These are phyloP conservation scores for Schizopygopsis pylzovi DNA, from an alignment of 2,797 vertebrate species.

Conservation along the genomic window DNA sequence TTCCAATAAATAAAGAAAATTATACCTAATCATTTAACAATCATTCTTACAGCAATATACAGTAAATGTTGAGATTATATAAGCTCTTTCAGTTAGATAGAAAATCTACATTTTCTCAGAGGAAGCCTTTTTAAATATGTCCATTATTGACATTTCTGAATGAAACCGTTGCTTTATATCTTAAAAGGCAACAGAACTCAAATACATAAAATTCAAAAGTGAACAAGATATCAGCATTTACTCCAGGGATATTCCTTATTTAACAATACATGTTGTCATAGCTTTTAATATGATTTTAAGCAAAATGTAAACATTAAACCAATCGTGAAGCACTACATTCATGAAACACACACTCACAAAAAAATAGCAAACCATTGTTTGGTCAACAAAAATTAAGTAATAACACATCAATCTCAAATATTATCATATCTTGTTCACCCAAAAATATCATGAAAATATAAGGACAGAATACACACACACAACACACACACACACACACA, in stretches of 20 bases:
- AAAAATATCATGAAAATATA: background rate
- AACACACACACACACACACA: background rate
- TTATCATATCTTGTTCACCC: background rate
- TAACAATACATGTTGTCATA: background rate
- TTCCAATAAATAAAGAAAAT: background rate
- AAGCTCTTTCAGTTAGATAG: background rate
- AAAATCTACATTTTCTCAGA: background rate
- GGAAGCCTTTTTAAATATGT: background rate
- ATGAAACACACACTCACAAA: background rate
- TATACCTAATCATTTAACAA: background rate
- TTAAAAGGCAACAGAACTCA: background rate
- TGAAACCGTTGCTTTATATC: background rate
- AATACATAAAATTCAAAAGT: background rate
- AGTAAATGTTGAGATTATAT: background rate
- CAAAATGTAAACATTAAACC: background rate
- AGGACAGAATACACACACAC: background rate
- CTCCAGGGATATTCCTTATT: background rate
- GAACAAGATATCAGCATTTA: background rate
- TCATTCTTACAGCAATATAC: background rate
- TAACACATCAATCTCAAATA: background rate
- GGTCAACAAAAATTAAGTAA: background rate
- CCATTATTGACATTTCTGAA: background rate
- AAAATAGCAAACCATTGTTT: background rate
- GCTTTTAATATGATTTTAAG: background rate
- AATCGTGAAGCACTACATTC: background rate